These are phyloP conservation scores for Potamarius usumacintae DNA, from an alignment of 2,113 vertebrate genomes.

Conservation along the genomic window DNA sequence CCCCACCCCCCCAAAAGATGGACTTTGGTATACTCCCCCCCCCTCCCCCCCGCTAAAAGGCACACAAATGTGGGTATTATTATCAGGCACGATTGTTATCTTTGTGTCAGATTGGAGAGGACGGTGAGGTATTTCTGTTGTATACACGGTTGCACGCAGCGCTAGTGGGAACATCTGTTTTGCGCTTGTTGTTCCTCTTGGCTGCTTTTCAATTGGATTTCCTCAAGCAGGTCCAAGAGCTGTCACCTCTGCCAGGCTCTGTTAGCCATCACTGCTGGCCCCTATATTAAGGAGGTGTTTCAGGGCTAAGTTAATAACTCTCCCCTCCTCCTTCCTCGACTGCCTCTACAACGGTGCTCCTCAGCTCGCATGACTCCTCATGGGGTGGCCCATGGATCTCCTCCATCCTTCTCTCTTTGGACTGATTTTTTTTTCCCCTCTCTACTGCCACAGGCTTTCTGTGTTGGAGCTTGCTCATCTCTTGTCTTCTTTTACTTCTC, in stretches of 20 bases:
- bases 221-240: conserved; percentile 95
- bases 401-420: conserved; percentile 14
- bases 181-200: conserved; percentile 95
- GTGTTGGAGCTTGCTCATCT: conserved; percentile 41
- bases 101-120: conserved; percentile 64
- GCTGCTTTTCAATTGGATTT: conserved; percentile 99
- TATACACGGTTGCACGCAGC: conserved; percentile 68
- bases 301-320: conserved; percentile 99
- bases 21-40: conserved; percentile 1
- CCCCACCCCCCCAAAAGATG: not conserved
- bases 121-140: conserved; percentile 52
- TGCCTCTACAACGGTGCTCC: conserved; percentile 57
- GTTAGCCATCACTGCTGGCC: conserved; percentile 93
- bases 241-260: conserved; percentile 98
- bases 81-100: conserved; percentile 44
- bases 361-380: conserved; percentile 34
- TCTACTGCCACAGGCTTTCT: conserved; percentile 20
- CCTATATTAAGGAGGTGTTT: conserved; percentile 98
- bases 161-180: conserved; percentile 94
- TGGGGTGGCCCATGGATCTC: conserved; percentile 54
- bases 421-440: not conserved
- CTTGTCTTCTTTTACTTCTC: conserved; percentile 35
- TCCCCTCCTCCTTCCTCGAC: conserved; percentile 91
- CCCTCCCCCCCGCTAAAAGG: conserved; percentile 10
- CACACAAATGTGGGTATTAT: conserved; percentile 44